Base-by-base conservation (phyloP, 2,113 vertebrate species). In the Cacatua alba region DNA sequence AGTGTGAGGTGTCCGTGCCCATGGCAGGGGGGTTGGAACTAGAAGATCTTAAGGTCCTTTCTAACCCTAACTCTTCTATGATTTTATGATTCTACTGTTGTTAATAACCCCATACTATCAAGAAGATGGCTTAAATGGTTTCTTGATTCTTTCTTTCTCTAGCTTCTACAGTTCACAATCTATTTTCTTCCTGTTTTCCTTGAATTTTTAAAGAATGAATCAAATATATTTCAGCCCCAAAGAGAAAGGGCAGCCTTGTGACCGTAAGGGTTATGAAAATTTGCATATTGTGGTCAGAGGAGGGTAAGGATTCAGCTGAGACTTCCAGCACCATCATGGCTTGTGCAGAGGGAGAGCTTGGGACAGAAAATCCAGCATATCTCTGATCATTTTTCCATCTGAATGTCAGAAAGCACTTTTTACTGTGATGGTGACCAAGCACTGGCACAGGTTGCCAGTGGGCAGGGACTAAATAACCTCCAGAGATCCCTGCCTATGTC, bases 221-320 rank as follows among this genome's bases (percentile, higher is more conserved):
- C 11, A 35, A 49, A 39, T 13, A 1, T 35, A 16, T 82, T 78
- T 48, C 35, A 37, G 20, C 46, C 25, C 21, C 29, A 81, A 63
- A 70, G 11, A 83, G n/a, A 59, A 44, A 77, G 5, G 11, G 37
- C 28, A 63, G 14, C 23, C 28, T 62, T 77, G 21, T 81, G 37
- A 77, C 14, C 1, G 6, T 39, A 80, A 93, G 67, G 43, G 20
- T 9, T 51, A 10, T 44, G 29, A 78, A 86, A 63, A 81, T 13
- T 80, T 75, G 8, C 2, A 1, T 43, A 3, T 41, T 3, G 1
- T 46, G 13, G 28, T 77, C 8, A 15, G 25, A 19, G 6, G 6
- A 57, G 2, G 15, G 6, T 41, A 49, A 57, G 13, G 20, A 57
- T 64, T 67, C 24, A 41, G 3, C 31, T 65, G 41, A 76, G 26